A percentile compares a stretch with the other conserved stretches of the same genome.
phyloP scores from a whole-genome alignment of 2,797 vertebrate genomes.

The Lacerta agilis region DNA sequence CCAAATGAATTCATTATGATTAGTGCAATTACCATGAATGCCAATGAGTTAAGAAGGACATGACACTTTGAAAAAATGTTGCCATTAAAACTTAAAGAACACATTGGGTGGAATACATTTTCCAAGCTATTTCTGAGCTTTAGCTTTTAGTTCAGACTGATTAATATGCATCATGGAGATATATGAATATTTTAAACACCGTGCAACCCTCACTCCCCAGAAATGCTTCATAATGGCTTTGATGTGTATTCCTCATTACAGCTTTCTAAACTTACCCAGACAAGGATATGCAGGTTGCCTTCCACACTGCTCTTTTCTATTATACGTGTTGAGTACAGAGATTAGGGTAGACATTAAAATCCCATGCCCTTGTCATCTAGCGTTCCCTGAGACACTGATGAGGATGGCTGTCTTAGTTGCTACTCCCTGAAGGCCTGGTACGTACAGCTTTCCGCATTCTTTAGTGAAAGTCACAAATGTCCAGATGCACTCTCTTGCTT shows the following conservation, averaged over 20 bases:
- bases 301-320: background rate
- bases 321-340: constrained; percentile 18
- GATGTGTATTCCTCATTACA: background rate
- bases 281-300: background rate
- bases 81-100: constrained; percentile 23
- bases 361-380: background rate
- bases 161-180: constrained; percentile 23
- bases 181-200: constrained; percentile 37
- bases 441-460: no score
- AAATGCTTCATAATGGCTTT: constrained; percentile 11
- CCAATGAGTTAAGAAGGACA: constrained; percentile 50
- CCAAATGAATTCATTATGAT: constrained; percentile 46
- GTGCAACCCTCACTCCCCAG: background rate
- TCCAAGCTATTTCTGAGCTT: constrained; percentile 26
- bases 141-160: background rate
- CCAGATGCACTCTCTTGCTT: no score
- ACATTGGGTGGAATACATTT: background rate
- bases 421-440: background rate
- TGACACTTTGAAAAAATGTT: constrained; percentile 30
- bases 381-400: background rate
- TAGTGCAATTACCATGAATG: constrained; percentile 45
- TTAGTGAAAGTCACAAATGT: no score
- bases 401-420: background rate
- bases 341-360: constrained; percentile 14
- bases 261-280: constrained; percentile 14